Evolutionary conservation across 1,140 invertebrate species (phyloP).

Genomic region (Brachionus plicatilis): DNA sequence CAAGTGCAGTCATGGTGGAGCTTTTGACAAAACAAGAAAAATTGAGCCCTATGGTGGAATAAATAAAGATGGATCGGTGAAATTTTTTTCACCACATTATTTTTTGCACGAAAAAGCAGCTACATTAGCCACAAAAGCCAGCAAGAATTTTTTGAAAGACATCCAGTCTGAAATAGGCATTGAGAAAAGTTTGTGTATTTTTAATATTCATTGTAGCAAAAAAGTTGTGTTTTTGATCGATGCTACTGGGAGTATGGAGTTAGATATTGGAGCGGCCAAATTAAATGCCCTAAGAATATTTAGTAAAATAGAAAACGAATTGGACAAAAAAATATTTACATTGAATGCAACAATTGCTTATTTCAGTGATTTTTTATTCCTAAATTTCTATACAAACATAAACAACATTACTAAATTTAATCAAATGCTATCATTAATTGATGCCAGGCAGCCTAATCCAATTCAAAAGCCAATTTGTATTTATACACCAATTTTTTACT

Average conservation of each 20-base stretch:
- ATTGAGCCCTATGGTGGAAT: background rate
- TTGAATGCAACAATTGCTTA: background rate
- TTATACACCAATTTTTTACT: background rate
- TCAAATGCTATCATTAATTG: too few species aligned
- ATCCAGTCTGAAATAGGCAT: background rate
- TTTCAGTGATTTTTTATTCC: background rate
- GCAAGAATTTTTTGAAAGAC: background rate
- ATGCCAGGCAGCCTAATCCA: background rate
- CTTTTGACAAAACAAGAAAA: background rate
- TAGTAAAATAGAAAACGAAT: background rate
- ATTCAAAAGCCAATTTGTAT: background rate
- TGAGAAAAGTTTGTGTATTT: background rate
- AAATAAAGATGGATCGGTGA: background rate
- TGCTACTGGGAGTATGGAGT: background rate
- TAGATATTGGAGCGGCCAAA: background rate
- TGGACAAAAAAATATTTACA: background rate
- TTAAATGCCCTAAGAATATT: background rate
- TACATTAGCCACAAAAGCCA: background rate
- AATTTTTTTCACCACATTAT: background rate
- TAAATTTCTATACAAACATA: background rate
- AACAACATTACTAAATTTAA: background rate
- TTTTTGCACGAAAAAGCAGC: background rate
- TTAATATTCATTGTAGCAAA: background rate
- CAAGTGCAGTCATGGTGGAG: background rate
- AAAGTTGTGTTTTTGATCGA: background rate